Evolutionary conservation across 2,888 invertebrate genomes (phyloP).

Genomic region (Pterobdella sp.): DNA sequence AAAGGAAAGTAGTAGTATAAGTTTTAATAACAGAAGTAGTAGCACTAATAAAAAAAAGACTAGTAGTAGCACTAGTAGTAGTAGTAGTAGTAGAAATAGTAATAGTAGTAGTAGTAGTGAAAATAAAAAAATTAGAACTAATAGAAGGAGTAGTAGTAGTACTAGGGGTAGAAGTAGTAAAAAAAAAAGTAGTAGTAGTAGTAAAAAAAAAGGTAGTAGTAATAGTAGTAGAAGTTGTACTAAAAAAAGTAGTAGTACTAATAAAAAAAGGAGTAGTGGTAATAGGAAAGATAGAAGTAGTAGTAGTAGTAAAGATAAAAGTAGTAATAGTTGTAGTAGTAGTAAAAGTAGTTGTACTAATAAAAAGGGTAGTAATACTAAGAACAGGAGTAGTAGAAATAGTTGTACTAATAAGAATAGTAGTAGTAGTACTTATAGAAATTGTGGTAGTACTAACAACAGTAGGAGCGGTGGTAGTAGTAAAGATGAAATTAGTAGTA

Average conservation of each 20-base stretch:
- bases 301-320: not conserved
- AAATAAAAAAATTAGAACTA: not conserved
- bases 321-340: not conserved
- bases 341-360: not conserved
- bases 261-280: not conserved
- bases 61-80: slow-evolving; percentile 5
- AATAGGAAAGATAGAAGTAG: not conserved
- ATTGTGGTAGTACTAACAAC: not conserved
- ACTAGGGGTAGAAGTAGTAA: slow-evolving; percentile 12
- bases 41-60: not conserved
- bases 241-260: not conserved
- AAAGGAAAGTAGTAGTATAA: not conserved
- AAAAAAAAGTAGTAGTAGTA: not conserved
- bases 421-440: not conserved
- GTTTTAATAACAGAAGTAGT: slow-evolving; percentile 2
- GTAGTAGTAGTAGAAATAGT: slow-evolving; percentile 5
- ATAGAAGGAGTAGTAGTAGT: slow-evolving; percentile 13
- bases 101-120: not conserved
- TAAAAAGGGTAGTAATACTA: not conserved
- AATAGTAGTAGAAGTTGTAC: not conserved
- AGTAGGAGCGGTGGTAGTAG: not conserved
- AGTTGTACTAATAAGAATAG: not conserved
- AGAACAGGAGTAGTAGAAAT: not conserved
- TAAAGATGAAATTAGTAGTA: not conserved
- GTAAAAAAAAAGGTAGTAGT: not conserved